Conservation (phyloP, 2,888 invertebrate genomes). For the Thysanoteuthis rhombus region DNA sequence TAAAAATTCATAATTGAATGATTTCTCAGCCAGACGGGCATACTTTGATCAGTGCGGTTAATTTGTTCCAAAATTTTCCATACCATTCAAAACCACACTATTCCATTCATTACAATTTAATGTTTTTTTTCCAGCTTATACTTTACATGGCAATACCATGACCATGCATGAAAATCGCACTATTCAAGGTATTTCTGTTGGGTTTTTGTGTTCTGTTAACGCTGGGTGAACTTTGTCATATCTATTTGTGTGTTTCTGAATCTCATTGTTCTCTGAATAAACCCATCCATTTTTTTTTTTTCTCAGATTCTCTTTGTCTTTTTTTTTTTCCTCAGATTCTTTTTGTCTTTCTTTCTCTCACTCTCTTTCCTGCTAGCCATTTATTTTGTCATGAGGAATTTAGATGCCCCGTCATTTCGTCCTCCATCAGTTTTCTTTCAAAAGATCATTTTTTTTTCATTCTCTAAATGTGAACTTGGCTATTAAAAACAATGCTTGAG, state of each 20-base stretch:
- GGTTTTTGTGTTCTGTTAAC: neutral
- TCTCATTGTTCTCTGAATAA: conserved; percentile 12
- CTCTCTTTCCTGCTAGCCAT: neutral
- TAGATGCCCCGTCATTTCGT: neutral
- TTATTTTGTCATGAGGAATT: neutral
- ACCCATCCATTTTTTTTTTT: neutral
- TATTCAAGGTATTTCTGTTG: too few relatives aligned
- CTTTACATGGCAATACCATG: too few relatives aligned
- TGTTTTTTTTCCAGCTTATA: too few relatives aligned
- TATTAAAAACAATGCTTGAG: neutral
- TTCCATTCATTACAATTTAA: too few relatives aligned
- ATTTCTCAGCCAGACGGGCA: neutral
- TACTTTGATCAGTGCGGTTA: too few relatives aligned
- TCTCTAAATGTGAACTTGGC: neutral
- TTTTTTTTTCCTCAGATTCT: too few relatives aligned
- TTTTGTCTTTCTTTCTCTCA: neutral
- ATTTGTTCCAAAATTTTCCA: too few relatives aligned
- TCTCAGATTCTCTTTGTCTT: neutral
- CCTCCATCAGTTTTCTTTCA: neutral
- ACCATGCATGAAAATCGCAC: too few relatives aligned
- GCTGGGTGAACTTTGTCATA: neutral
- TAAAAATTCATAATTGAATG: neutral
- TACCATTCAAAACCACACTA: too few relatives aligned
- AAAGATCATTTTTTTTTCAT: neutral
- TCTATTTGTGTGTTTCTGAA: neutral